Evolutionary conservation across 1,140 invertebrate species (phyloP).

Genomic region (Battus philenor): DNA sequence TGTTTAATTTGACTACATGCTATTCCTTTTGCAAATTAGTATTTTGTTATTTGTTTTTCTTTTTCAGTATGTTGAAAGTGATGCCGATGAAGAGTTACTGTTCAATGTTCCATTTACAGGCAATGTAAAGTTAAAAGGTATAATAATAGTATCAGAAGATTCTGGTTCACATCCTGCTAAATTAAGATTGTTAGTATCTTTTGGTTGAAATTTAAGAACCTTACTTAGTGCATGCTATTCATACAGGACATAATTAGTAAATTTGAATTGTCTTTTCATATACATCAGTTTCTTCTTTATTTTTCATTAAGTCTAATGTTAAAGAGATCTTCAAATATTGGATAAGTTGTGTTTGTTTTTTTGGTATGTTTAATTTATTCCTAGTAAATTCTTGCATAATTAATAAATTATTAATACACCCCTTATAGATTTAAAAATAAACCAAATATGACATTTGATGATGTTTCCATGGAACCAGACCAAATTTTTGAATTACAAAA

Average conservation of each 20-base stretch:
- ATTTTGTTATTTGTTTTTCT: no score
- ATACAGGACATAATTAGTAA: no score
- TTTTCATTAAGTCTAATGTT: no score
- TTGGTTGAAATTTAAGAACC: no score
- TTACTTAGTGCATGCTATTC: no score
- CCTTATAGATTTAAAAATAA: slow-evolving; percentile 91
- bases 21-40: no score
- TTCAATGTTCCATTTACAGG: slow-evolving; percentile 98
- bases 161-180: slow-evolving; percentile 88
- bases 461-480: slow-evolving; percentile 82
- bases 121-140: slow-evolving; percentile 95
- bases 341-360: no score
- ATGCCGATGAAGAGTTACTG: slow-evolving; percentile 94
- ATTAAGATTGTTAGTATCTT: slow-evolving; percentile 87
- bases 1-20: no score
- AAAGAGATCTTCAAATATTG: no score
- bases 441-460: slow-evolving; percentile 96
- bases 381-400: background rate
- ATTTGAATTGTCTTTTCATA: no score
- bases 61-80: slow-evolving; percentile 93
- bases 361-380: background rate
- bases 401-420: slow-evolving; percentile 11
- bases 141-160: slow-evolving; percentile 92
- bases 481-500: slow-evolving; percentile 93
- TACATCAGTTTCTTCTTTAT: no score